A percentile compares a stretch with the other conserved stretches of the same genome.
Conservation (phyloP, 2,797 vertebrate genomes). For the Ctenochaetus hawaiiensis region DNA sequence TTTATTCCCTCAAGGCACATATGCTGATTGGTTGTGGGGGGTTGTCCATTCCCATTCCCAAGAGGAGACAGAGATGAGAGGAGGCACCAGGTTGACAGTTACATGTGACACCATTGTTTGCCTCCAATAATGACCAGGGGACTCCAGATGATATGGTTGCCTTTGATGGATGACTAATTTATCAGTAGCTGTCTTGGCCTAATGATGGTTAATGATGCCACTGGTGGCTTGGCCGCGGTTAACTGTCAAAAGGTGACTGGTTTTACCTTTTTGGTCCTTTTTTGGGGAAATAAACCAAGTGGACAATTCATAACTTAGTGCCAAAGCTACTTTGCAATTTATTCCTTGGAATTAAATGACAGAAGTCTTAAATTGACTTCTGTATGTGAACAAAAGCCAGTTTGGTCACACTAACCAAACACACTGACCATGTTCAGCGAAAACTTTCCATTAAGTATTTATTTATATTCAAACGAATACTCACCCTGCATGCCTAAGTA, state of each 20-base stretch:
- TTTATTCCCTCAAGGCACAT: conserved; percentile 33
- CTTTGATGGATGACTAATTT: conserved; percentile 85
- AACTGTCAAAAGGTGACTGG: conserved; percentile 41
- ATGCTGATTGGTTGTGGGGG: conserved; percentile 63
- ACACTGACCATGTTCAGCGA: neutral
- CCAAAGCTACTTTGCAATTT: neutral
- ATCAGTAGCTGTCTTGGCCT: conserved; percentile 80
- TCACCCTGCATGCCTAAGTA: conserved; percentile 16
- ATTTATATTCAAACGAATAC: conserved; percentile 23
- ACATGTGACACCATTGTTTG: conserved; percentile 77
- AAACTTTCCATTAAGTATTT: conserved; percentile 37
- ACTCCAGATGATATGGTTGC: conserved; percentile 76
- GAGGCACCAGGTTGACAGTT: conserved; percentile 54
- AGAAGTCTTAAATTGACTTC: neutral
- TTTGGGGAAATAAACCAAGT: neutral
- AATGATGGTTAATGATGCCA: conserved; percentile 81
- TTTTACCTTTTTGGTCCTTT: conserved; percentile 7
- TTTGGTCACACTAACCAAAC: neutral
- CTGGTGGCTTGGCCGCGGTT: conserved; percentile 48
- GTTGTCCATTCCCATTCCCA: conserved; percentile 52
- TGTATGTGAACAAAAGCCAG: neutral
- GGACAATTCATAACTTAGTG: neutral
- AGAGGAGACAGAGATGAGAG: conserved; percentile 43
- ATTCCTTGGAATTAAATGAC: too few relatives aligned
- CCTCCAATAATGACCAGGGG: conserved; percentile 75